These are phyloP conservation scores for Spinus pinus DNA, from an alignment of 2,797 vertebrate genomes.

Conservation along the genomic window DNA sequence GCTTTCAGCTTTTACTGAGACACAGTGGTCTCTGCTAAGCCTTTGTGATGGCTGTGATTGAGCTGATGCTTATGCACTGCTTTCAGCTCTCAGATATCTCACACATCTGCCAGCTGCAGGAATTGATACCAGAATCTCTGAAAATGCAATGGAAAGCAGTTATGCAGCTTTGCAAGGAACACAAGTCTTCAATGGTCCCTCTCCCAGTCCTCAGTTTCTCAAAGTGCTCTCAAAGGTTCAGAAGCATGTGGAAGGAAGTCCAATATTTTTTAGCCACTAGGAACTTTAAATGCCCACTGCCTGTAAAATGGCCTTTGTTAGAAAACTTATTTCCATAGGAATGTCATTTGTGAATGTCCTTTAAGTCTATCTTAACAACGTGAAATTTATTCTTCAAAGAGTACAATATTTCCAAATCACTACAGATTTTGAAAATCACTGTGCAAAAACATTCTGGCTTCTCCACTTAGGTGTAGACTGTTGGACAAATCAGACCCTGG, in stretches of 20 bases:
- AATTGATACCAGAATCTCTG: not conserved
- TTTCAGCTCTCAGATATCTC: not conserved
- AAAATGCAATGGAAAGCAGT: not conserved
- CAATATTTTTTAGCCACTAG: not conserved
- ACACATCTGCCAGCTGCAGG: not conserved
- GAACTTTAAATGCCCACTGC: not conserved
- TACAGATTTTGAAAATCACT: not conserved
- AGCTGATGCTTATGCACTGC: not conserved
- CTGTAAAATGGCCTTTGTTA: not conserved
- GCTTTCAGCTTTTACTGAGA: not conserved
- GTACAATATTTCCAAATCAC: not conserved
- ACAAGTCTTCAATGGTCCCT: not conserved
- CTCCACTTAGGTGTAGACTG: not conserved
- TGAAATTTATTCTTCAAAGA: not conserved
- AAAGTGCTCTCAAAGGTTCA: not conserved
- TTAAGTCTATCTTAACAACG: not conserved
- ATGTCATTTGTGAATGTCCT: not conserved
- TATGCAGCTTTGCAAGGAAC: not conserved
- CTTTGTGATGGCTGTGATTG: not conserved
- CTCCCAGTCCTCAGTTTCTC: not conserved
- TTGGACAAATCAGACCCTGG: not conserved
- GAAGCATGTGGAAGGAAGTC: not conserved
- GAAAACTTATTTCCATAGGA: not conserved
- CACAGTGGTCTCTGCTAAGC: not conserved
- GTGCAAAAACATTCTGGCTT: not conserved